These are phyloP conservation scores for Platynereis dumerilii DNA, from an alignment of 2,888 invertebrate genomes.

Conservation along the genomic window DNA sequence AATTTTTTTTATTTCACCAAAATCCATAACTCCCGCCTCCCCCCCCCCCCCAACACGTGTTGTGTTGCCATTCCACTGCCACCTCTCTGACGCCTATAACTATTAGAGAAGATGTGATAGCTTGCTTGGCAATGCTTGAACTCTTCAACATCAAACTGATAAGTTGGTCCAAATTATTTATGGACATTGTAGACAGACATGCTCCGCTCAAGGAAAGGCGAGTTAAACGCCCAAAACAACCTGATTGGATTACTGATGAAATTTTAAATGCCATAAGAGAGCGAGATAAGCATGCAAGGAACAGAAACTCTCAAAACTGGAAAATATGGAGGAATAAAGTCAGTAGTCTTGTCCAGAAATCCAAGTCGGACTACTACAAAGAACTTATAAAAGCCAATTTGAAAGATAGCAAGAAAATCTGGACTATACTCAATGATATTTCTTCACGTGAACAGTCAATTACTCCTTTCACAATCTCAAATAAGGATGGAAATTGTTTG, in stretches of 20 bases:
- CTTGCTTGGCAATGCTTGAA: too few relatives aligned
- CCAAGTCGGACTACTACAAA: not conserved
- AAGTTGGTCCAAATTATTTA: conserved; percentile 3
- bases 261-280: not conserved
- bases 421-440: not conserved
- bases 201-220: not conserved
- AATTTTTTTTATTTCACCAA: too few relatives aligned
- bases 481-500: too few relatives aligned
- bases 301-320: not conserved
- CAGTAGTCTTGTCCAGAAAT: not conserved
- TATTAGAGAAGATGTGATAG: too few relatives aligned
- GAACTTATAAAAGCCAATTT: not conserved
- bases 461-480: too few relatives aligned
- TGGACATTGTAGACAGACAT: not conserved
- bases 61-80: too few relatives aligned
- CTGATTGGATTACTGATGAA: not conserved
- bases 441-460: too few relatives aligned
- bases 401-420: not conserved
- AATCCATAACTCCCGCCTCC: too few relatives aligned
- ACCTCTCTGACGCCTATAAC: too few relatives aligned
- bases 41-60: too few relatives aligned
- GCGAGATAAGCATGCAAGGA: not conserved
- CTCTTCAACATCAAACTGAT: too few relatives aligned
- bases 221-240: conserved; percentile 7
- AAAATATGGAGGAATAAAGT: conserved; percentile 2